Evolutionary conservation across 2,888 invertebrate species (phyloP).

Genomic region (Neoitamus cyanurus): DNA sequence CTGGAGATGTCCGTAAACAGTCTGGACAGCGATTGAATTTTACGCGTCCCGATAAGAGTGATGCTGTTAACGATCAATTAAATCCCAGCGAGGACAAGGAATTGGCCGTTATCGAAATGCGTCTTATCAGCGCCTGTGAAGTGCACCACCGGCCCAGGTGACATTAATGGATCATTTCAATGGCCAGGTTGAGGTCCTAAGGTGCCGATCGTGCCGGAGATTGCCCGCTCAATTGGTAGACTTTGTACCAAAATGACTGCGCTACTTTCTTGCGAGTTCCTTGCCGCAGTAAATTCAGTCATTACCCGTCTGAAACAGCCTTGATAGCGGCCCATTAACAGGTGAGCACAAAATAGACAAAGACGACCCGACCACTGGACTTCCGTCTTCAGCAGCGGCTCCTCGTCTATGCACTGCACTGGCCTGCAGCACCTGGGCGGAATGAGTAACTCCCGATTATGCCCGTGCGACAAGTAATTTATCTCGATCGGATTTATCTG

Average conservation of each 20-base stretch:
- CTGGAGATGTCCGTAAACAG: background rate
- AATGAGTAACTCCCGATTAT: slow-evolving; percentile 31
- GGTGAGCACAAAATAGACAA: slow-evolving; percentile 18
- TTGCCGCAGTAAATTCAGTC: background rate
- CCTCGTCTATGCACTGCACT: background rate
- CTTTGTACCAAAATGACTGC: background rate
- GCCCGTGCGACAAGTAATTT: slow-evolving; percentile 52
- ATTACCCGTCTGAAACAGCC: background rate
- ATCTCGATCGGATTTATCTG: slow-evolving; percentile 62
- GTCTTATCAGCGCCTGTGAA: slow-evolving; percentile 1
- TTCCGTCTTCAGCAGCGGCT: background rate
- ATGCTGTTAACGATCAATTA: slow-evolving; percentile 36
- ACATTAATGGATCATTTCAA: slow-evolving; percentile 2
- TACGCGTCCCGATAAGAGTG: slow-evolving; percentile 20
- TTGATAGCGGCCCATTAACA: slow-evolving; percentile 2
- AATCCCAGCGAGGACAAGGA: slow-evolving; percentile 23
- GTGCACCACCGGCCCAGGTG: background rate
- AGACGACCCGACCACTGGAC: background rate
- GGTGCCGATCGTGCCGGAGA: background rate
- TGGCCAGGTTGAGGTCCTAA: background rate
- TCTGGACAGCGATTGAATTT: slow-evolving; percentile 4
- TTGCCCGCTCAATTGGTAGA: background rate
- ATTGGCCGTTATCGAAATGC: background rate
- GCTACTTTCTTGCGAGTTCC: background rate
- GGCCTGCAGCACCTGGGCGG: slow-evolving; percentile 15